Conservation (phyloP, 2,888 invertebrate genomes). For the Papilio gigon region DNA sequence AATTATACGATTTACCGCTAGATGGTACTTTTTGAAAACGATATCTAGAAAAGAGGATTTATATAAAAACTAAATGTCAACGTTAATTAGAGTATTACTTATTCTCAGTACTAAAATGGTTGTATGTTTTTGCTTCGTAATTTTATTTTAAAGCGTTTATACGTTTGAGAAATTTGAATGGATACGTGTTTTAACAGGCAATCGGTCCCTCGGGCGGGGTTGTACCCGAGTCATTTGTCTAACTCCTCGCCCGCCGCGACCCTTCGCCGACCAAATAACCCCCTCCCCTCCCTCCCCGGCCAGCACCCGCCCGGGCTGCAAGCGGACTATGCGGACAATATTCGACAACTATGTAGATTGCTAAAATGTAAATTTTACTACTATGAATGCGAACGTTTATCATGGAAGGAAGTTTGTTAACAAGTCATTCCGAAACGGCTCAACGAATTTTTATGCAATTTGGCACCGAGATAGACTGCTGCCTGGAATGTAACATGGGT, state of each 20-base stretch:
- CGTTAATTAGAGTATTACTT: no score
- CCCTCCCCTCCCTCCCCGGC: conserved; percentile 38
- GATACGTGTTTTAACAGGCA: conserved; percentile 63
- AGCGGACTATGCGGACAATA: conserved; percentile 48
- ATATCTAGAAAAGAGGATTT: no score
- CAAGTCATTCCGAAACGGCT: no score
- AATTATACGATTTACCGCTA: no score
- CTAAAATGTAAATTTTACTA: conserved; percentile 51
- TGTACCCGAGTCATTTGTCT: conserved; percentile 67
- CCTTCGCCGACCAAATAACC: conserved; percentile 44
- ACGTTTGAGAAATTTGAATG: conserved; percentile 67
- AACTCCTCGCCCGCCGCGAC: conserved; percentile 53
- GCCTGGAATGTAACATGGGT: no score
- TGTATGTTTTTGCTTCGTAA: not conserved
- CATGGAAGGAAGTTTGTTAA: no score
- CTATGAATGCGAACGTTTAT: conserved; percentile 19
- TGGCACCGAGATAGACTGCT: no score
- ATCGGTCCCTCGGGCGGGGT: conserved; percentile 70
- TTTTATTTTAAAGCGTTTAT: conserved; percentile 50
- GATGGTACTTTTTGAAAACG: no score
- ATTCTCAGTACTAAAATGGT: no score
- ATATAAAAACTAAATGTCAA: no score
- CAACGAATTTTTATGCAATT: no score
- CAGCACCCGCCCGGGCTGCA: conserved; percentile 35
- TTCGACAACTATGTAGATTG: conserved; percentile 59